Percentiles rank a stretch among this genome's conserved stretches.
Conservation (phyloP, 2,797 vertebrate genomes). For the Harpagifer antarcticus region DNA sequence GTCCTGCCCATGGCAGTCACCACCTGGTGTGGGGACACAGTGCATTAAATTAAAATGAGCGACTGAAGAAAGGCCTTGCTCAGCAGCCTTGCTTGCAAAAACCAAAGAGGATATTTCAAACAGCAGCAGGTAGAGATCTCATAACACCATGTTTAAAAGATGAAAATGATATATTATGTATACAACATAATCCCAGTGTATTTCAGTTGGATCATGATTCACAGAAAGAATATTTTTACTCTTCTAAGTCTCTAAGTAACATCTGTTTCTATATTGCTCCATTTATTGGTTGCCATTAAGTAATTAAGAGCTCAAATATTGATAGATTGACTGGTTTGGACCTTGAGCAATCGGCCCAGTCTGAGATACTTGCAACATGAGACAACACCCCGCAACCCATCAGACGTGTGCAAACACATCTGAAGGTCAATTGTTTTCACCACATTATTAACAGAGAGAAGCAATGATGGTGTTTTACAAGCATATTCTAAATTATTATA, state of each 20-base stretch:
- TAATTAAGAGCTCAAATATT: constrained; percentile 34
- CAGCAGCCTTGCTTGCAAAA: constrained; percentile 32
- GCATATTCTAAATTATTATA: not conserved
- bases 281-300: constrained; percentile 13
- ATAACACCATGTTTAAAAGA: constrained; percentile 4
- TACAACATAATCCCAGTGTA: not conserved
- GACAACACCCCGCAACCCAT: constrained; percentile 21
- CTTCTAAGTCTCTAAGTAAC: not conserved
- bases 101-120: constrained; percentile 4
- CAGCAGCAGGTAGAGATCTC: constrained; percentile 20
- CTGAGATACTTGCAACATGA: constrained; percentile 12
- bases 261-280: constrained; percentile 8
- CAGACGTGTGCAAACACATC: constrained; percentile 16
- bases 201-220: not conserved
- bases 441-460: constrained; percentile 1
- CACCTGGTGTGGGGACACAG: constrained; percentile 84
- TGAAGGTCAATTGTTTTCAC: constrained; percentile 9
- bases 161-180: not conserved
- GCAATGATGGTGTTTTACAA: constrained; percentile 3
- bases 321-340: constrained; percentile 19
- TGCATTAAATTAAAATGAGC: constrained; percentile 54
- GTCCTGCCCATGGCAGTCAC: constrained; percentile 97
- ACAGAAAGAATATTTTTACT: not conserved
- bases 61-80: constrained; percentile 29
- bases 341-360: constrained; percentile 15